phyloP scores from a whole-genome alignment of 2,113 vertebrate species.

The Synodontis membranacea region DNA sequence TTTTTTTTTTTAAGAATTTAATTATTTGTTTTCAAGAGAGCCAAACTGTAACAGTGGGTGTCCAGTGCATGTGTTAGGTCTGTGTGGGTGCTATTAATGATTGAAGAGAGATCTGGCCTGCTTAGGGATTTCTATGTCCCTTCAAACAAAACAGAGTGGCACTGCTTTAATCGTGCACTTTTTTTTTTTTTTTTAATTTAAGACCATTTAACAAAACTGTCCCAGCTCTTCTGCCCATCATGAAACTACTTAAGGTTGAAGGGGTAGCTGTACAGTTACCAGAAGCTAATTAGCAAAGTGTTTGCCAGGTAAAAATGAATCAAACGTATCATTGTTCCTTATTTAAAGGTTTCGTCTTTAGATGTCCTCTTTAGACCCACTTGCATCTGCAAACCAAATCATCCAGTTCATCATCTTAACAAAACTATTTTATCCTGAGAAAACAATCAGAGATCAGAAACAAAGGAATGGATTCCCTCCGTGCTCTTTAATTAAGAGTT shows the following conservation, averaged over 20 bases:
- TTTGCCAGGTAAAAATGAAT: background rate
- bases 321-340: background rate
- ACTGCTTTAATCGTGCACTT: background rate
- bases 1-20: background rate
- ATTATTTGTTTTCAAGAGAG: background rate
- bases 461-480: background rate
- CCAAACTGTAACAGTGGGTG: background rate
- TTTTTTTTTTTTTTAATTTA: too few species aligned
- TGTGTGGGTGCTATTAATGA: background rate
- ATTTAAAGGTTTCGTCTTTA: background rate
- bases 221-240: background rate
- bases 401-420: background rate
- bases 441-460: constrained; percentile 1
- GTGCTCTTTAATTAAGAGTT: background rate
- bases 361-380: too few species aligned
- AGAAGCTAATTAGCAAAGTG: constrained; percentile 4
- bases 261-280: background rate
- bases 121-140: background rate
- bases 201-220: background rate
- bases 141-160: background rate
- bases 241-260: background rate
- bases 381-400: background rate
- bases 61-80: background rate
- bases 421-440: background rate
- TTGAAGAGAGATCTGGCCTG: background rate